These are phyloP conservation scores for Pavo muticus DNA, from an alignment of 2,113 vertebrate species.

Conservation along the genomic window DNA sequence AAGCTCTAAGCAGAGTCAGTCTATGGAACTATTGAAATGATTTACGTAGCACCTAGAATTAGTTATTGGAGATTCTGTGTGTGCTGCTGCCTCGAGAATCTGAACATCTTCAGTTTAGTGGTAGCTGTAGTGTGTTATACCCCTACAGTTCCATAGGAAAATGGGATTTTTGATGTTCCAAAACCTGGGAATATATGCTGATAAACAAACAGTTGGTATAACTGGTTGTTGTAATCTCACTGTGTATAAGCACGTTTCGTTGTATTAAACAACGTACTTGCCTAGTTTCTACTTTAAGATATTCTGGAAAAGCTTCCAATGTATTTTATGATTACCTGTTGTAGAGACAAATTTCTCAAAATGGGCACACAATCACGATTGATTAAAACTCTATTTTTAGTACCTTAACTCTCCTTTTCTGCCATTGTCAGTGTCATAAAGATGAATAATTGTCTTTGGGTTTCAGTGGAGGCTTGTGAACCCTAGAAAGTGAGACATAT, in stretches of 20 bases:
- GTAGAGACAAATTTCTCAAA: constrained; percentile 1
- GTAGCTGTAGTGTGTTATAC: not conserved
- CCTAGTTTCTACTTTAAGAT: not conserved
- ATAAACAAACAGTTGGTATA: not conserved
- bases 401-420: not conserved
- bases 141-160: not conserved
- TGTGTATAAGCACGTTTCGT: not conserved
- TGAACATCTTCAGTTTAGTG: not conserved
- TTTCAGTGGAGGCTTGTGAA: constrained; percentile 44
- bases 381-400: not conserved
- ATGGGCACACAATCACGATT: not conserved
- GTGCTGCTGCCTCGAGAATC: not conserved
- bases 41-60: not conserved
- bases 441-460: not conserved
- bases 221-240: not conserved
- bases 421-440: not conserved
- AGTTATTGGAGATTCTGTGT: not conserved
- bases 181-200: not conserved
- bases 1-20: not conserved
- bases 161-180: not conserved
- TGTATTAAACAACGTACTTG: not conserved
- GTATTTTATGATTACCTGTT: not conserved
- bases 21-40: not conserved
- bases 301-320: not conserved
- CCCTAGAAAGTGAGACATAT: not conserved